Evolutionary conservation across 2,888 invertebrate genomes (phyloP), one percentile per base, ranked within the genome.

Genomic region (Ptilodon capucinus): DNA sequence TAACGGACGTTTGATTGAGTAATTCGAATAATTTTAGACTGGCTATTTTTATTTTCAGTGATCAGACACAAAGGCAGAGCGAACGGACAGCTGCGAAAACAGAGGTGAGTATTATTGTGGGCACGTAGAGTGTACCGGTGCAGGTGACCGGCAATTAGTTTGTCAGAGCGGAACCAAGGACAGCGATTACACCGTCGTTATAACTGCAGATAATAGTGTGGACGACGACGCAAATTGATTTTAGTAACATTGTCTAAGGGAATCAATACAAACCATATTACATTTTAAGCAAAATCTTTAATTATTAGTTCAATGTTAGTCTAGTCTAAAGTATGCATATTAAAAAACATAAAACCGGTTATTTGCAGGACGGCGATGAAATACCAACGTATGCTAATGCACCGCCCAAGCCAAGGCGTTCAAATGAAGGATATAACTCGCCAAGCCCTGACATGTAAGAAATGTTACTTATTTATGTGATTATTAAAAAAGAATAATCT

Each of bases 331-430:
- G 13, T 13, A 2, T 13, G 14, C 19, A 38, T 42, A 6, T 40
- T 28, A 3, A 13, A 17, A 13, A 40, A 40, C 18, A 42, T 36
- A 23, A 32, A 14, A 28, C 13, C 35, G 40, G 3, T 42, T 43
- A 52, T 44, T 30, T 64, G 44, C 59, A 90, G 90, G 88, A 89
- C 46, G 76, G 70, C 8, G 89, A 89, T 57, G 89, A 89, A 53
- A 76, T 81, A 50, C 86, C 97, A 0, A 92, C 97, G 1, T 97
- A 97, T 74, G 97, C 96, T 0, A 97, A 97, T 82, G 97, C 97
- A 2, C 97, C 97, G 9, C 97, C 97, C 0, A 97, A 97, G 76
- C 97, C 97, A 0, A 91, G 96, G 72, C 92, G 97, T 44, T 92
- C 96, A 28, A 95, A 94, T 55, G 95, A 96, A 69, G 94, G 94